Evolutionary conservation across 2,888 invertebrate genomes (phyloP).

Genomic region (Elaeidobius kamerunicus): DNA sequence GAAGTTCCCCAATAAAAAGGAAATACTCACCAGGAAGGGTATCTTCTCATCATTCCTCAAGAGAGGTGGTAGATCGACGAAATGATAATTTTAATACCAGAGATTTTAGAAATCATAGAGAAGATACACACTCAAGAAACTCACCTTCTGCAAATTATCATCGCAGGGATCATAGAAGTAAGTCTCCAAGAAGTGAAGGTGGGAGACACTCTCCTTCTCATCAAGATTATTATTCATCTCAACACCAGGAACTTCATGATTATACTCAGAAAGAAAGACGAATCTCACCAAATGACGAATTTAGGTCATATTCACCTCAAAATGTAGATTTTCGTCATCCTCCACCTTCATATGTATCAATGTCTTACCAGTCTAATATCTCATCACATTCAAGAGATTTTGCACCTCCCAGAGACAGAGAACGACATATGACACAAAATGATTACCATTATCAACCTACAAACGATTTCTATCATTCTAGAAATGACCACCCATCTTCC

Average conservation of each 20-base stretch:
- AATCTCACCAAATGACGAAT: neutral
- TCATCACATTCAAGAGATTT: conserved; percentile 4
- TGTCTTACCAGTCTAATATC: no score
- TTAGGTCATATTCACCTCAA: neutral
- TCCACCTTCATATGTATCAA: neutral
- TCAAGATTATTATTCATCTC: neutral
- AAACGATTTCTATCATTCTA: no score
- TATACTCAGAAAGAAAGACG: neutral
- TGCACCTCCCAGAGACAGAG: no score
- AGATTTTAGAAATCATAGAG: neutral
- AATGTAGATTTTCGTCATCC: neutral
- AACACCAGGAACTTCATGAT: neutral
- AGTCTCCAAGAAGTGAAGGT: neutral
- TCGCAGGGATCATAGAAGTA: neutral
- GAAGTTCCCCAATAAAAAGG: no score
- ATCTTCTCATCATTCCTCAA: no score
- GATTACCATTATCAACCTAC: no score
- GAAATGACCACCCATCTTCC: no score
- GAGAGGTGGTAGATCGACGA: no score
- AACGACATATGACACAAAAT: no score
- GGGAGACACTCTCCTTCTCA: neutral
- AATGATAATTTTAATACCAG: no score
- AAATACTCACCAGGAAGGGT: no score
- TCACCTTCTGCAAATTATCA: neutral
- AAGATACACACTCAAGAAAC: neutral